These are phyloP conservation scores for Eurosta solidaginis DNA, from an alignment of 1,140 invertebrate genomes.

Conservation along the genomic window DNA sequence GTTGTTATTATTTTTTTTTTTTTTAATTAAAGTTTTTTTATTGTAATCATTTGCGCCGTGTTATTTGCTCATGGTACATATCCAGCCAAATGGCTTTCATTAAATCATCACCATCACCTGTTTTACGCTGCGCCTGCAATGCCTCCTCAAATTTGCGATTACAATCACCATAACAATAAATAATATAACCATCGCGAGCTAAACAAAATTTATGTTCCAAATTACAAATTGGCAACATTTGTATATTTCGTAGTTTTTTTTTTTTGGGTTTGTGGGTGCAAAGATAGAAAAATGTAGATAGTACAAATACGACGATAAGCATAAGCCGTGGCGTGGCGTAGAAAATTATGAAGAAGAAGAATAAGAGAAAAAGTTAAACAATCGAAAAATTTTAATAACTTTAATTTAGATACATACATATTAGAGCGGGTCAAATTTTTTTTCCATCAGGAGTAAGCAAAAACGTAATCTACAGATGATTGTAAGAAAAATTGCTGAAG, in stretches of 20 bases:
- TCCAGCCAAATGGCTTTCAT: constrained; percentile 61
- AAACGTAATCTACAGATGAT: too few species aligned
- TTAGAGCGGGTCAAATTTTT: too few species aligned
- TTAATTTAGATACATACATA: constrained; percentile 4
- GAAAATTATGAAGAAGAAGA: background rate
- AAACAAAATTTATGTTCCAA: background rate
- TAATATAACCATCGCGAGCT: constrained; percentile 59
- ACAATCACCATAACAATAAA: constrained; percentile 59
- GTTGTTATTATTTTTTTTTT: background rate
- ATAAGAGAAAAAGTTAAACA: background rate
- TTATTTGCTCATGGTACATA: constrained; percentile 59
- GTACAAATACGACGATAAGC: background rate
- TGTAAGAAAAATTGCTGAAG: too few species aligned
- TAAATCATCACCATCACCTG: constrained; percentile 60
- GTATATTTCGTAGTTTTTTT: background rate
- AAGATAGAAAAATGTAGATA: background rate
- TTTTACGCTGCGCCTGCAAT: constrained; percentile 52
- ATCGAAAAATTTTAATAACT: background rate
- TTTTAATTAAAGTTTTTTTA: constrained; percentile 37
- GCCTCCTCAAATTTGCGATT: constrained; percentile 60
- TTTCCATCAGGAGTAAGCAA: too few species aligned
- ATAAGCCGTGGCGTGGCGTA: background rate
- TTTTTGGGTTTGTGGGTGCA: background rate
- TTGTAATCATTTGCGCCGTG: constrained; percentile 41
- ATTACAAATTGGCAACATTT: background rate